Conservation (phyloP, 2,888 invertebrate genomes). For the Standfussiana lucernea region DNA sequence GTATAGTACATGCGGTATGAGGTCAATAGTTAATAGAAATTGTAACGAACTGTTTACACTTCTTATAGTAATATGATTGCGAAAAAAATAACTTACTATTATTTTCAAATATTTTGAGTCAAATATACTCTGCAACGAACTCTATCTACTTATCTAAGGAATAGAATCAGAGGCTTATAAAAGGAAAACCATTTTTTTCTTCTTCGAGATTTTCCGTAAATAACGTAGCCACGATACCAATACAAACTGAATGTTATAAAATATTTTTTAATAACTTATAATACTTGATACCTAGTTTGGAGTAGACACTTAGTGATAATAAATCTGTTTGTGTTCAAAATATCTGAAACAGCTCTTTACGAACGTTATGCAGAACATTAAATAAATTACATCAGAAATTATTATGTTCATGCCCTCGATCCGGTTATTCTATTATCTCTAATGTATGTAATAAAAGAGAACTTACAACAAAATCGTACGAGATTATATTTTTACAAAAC, state of each 20-base stretch:
- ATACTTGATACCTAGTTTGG: not conserved
- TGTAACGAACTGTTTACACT: too few relatives aligned
- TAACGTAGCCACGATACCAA: not conserved
- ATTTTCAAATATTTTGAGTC: not conserved
- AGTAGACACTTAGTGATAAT: slow-evolving; percentile 1
- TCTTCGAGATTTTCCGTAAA: not conserved
- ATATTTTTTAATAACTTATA: not conserved
- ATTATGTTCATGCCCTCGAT: slow-evolving; percentile 54
- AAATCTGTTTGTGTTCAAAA: slow-evolving; percentile 42
- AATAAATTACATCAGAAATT: slow-evolving; percentile 62
- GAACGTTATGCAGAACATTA: slow-evolving; percentile 36
- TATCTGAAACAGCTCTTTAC: slow-evolving; percentile 3
- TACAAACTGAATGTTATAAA: not conserved
- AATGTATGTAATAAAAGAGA: slow-evolving; percentile 34
- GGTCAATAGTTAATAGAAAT: not conserved
- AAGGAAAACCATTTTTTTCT: not conserved
- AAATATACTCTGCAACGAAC: not conserved
- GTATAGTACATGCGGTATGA: not conserved
- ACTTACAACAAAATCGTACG: slow-evolving; percentile 3
- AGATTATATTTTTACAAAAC: slow-evolving; percentile 21
- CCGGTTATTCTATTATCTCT: slow-evolving; percentile 60
- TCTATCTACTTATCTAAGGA: not conserved
- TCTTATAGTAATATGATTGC: not conserved
- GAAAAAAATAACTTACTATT: not conserved
- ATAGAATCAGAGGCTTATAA: not conserved